These are phyloP conservation scores for Xylocampa areola DNA, from an alignment of 2,888 invertebrate species.

Conservation along the genomic window DNA sequence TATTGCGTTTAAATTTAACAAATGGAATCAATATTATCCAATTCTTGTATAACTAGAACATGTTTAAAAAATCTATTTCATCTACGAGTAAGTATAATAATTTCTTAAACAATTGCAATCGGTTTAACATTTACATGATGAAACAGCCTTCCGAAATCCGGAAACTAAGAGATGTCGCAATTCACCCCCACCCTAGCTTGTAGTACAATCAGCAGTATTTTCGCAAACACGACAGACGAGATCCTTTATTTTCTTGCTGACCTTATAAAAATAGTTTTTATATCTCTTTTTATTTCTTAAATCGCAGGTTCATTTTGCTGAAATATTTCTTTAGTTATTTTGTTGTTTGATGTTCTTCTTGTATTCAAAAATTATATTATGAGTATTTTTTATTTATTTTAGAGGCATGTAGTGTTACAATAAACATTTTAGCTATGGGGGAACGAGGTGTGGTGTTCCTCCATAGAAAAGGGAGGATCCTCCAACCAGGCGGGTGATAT, in stretches of 20 bases:
- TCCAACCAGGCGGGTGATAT: no score
- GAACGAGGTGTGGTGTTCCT: no score
- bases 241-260: constrained; percentile 45
- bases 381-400: not conserved
- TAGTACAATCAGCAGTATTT: constrained; percentile 49
- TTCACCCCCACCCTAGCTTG: constrained; percentile 2
- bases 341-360: not conserved
- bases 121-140: constrained; percentile 20
- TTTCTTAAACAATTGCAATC: constrained; percentile 1
- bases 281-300: constrained; percentile 22
- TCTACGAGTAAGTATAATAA: no score
- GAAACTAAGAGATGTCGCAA: constrained; percentile 12
- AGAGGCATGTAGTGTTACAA: not conserved
- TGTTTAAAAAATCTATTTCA: no score
- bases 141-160: constrained; percentile 3
- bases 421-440: no score
- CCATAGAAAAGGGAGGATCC: no score
- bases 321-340: constrained; percentile 10
- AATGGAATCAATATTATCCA: no score
- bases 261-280: constrained; percentile 45
- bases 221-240: constrained; percentile 42
- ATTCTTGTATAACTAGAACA: no score
- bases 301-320: constrained; percentile 18
- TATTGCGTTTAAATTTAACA: no score
- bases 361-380: not conserved